Percentiles rank a stretch among this genome's conserved stretches.
These are phyloP conservation scores for Proisotoma minuta DNA, from an alignment of 2,888 invertebrate genomes.

Conservation along the genomic window DNA sequence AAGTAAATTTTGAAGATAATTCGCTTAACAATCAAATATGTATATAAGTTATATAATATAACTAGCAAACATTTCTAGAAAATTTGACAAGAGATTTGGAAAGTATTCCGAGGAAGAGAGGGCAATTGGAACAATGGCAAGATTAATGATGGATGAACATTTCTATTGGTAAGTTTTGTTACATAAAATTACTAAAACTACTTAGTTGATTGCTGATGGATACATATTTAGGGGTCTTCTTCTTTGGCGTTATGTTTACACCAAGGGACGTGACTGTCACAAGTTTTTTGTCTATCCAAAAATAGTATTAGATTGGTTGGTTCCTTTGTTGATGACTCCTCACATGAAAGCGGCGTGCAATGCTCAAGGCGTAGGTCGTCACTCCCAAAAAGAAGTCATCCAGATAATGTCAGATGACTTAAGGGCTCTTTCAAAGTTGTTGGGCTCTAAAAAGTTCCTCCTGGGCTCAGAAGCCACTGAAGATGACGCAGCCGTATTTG, in stretches of 20 bases:
- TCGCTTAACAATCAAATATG: too few relatives aligned
- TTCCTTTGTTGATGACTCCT: background rate
- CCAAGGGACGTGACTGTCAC: slow-evolving; percentile 1
- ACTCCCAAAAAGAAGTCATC: slow-evolving; percentile 27
- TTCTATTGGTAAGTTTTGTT: slow-evolving; percentile 50
- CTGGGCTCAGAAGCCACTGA: slow-evolving; percentile 32
- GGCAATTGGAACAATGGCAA: slow-evolving; percentile 14
- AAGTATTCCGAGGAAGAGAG: slow-evolving; percentile 15
- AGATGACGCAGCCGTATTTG: slow-evolving; percentile 35
- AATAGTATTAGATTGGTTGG: background rate
- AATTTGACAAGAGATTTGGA: background rate
- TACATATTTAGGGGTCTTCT: slow-evolving; percentile 14
- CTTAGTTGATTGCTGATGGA: too few relatives aligned
- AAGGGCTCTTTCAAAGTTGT: slow-evolving; percentile 16
- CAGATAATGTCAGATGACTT: slow-evolving; percentile 28
- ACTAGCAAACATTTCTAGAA: slow-evolving; percentile 7
- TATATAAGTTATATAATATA: background rate
- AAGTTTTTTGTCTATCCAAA: background rate
- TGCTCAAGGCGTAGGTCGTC: slow-evolving; percentile 42
- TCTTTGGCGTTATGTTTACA: slow-evolving; percentile 26
- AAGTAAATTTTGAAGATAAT: slow-evolving; percentile 17
- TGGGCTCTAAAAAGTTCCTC: slow-evolving; percentile 29
- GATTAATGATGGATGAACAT: slow-evolving; percentile 50
- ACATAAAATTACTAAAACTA: too few relatives aligned
- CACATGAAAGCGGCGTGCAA: background rate